Base-by-base conservation (phyloP, 1,140 invertebrate species). In the Orius laevigatus region DNA sequence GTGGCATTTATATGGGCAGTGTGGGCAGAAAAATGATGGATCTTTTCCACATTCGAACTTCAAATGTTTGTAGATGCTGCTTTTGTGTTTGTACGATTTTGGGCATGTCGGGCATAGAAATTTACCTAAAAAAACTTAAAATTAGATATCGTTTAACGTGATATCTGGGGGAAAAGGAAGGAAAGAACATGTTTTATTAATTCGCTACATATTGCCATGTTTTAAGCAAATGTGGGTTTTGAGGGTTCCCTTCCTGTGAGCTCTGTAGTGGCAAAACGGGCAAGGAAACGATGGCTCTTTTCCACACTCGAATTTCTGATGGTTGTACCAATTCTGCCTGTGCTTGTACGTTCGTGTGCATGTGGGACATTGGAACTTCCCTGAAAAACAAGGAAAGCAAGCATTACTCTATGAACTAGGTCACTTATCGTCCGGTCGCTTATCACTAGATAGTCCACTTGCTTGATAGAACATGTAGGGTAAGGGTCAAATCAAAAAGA, bases 271-370 rank as follows among this genome's bases (percentile, higher is more conserved):
- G 11, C 11, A 16, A 31, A n/a, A 25, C 3, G 11, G 20, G 20
- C 9, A 45, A 4, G 40, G 19, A 32, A 46, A 51, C n/a, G 38
- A 19, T 5, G 43, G 49, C 14, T 20, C 33, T 32, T 46, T 32
- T 11, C 49, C 49, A 18, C 49, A 51, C 34, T 51, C 49, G 19
- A 46, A 15, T 34, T 43, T 43, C 32, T 39, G 34, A 41, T 51
- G 49, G 31, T 36, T 31, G 2, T 32, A 10, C n/a, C 45, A 19
- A 8, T 79, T 83, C 50, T 78, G 81, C 63, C 83, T 84, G 48
- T 85, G 69, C 61, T 83, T 83, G 66, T 85, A 85, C 32, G 78
- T 72, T 43, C 80, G 71, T 41, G 79, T 80, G 63, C 83, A 86
- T 52, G 78, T 74, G 11, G 76, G 68, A 62, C 78, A 83, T 48